Evolutionary conservation across 2,113 vertebrate genomes (phyloP).

Genomic region (Neopipo cinnamomea): DNA sequence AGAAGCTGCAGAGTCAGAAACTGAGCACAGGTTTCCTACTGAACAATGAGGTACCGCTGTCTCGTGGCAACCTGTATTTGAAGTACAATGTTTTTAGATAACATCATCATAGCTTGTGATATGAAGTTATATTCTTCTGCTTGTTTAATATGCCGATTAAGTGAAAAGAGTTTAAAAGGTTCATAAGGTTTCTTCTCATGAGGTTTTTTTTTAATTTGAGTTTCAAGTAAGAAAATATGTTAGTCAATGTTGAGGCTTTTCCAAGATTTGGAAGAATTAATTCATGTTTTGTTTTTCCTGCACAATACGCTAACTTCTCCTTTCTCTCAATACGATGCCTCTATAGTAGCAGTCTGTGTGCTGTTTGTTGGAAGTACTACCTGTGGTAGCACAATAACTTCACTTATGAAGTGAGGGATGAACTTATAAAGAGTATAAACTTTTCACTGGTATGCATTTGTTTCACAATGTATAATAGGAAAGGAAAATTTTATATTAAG

Average conservation of each 20-base stretch:
- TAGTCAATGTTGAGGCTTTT: fast-evolving
- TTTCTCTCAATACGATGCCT: not conserved
- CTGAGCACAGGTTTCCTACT: not conserved
- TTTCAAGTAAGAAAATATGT: not conserved
- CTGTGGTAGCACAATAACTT: not conserved
- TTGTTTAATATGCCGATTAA: not conserved
- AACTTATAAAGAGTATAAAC: not conserved
- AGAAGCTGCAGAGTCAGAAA: not conserved
- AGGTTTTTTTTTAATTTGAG: not conserved
- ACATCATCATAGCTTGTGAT: not conserved
- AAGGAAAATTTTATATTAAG: not conserved
- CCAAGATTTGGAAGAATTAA: not conserved
- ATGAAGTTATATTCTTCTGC: not conserved
- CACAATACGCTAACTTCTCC: not conserved
- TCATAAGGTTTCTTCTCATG: not conserved
- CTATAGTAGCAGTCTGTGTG: not conserved
- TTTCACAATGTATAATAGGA: not conserved
- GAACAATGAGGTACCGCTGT: fast-evolving
- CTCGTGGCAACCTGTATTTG: not conserved
- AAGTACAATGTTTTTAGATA: not conserved
- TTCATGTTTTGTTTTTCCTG: not conserved
- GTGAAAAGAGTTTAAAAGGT: not conserved
- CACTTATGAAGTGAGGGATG: not conserved
- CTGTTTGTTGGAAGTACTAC: not conserved
- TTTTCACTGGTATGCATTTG: not conserved